Evolutionary conservation across 2,113 vertebrate genomes (phyloP).

Genomic region (Semnopithecus entellus): DNA sequence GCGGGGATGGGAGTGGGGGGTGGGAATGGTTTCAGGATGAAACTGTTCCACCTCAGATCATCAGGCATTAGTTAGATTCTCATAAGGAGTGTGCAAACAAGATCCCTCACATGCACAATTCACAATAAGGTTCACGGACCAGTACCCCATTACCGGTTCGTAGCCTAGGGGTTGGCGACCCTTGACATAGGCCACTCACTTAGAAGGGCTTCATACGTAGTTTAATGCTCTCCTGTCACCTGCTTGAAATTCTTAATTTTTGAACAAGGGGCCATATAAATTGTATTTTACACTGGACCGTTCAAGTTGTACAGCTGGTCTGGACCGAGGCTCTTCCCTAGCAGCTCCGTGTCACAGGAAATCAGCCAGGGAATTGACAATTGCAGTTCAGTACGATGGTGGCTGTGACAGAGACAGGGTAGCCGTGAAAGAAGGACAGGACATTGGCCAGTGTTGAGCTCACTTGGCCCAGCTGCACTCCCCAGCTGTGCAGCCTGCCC

Average conservation of each 20-base stretch:
- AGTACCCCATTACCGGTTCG: too few relatives aligned
- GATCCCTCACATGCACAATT: too few relatives aligned
- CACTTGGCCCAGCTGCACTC: neutral
- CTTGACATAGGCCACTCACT: neutral
- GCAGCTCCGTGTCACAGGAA: neutral
- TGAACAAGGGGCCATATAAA: neutral
- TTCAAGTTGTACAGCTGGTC: too few relatives aligned
- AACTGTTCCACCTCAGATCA: too few relatives aligned
- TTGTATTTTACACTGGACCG: neutral
- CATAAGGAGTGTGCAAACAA: too few relatives aligned
- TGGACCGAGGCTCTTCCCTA: neutral
- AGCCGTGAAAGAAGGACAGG: neutral
- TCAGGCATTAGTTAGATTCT: too few relatives aligned
- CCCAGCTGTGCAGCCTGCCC: neutral
- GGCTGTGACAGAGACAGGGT: neutral
- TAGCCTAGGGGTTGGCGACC: too few relatives aligned
- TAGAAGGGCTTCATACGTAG: neutral
- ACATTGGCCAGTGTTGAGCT: neutral
- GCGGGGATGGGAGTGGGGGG: too few relatives aligned
- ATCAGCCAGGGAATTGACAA: neutral
- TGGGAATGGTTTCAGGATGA: too few relatives aligned
- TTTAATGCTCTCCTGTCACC: neutral
- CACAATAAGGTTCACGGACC: too few relatives aligned
- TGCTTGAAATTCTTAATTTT: neutral
- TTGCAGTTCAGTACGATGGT: too few relatives aligned